phyloP scores from a whole-genome alignment of 2,888 invertebrate genomes.

The Troides aeacus region DNA sequence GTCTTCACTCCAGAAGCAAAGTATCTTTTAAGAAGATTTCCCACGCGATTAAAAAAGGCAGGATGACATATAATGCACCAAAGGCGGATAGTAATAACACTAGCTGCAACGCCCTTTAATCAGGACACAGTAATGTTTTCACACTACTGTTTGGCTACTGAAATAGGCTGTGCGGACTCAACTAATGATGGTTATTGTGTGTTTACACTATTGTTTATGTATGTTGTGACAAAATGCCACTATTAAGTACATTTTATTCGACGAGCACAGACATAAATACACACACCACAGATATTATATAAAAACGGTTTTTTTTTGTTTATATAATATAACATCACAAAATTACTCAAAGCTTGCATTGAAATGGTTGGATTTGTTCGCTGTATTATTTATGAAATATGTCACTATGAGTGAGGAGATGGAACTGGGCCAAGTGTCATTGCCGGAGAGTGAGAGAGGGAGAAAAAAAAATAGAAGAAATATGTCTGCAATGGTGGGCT shows the following conservation, averaged over 20 bases:
- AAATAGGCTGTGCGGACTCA: too few species aligned
- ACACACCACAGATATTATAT: background rate
- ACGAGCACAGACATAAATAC: background rate
- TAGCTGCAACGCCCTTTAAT: too few species aligned
- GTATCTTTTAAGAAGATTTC: too few species aligned
- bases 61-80: too few species aligned
- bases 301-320: background rate
- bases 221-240: background rate
- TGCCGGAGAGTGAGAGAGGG: background rate
- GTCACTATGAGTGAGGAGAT: conserved; percentile 30
- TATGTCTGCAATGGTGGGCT: conserved; percentile 31
- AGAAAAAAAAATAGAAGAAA: conserved; percentile 16
- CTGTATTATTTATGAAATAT: conserved; percentile 29
- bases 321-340: background rate
- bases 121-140: too few species aligned
- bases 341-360: background rate
- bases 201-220: background rate
- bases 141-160: too few species aligned
- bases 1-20: too few species aligned
- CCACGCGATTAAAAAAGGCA: too few species aligned
- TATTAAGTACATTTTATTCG: background rate
- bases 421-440: conserved; percentile 29
- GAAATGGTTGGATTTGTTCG: conserved; percentile 5
- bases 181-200: too few species aligned
- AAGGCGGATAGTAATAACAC: too few species aligned